phyloP scores from a whole-genome alignment of 2,113 vertebrate genomes.

The Microtus richardsoni region DNA sequence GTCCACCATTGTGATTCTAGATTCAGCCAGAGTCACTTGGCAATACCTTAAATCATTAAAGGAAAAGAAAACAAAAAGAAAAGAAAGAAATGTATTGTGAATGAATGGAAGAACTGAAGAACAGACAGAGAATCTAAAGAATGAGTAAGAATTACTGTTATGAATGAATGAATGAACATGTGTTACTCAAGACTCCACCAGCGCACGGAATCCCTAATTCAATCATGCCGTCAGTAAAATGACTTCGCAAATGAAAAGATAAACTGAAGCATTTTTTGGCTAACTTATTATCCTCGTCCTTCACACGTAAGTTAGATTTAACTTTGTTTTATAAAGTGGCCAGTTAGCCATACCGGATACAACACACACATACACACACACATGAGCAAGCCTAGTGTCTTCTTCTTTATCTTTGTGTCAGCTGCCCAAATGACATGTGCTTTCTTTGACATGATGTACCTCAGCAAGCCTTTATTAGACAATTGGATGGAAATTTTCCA shows the following conservation, averaged over 20 bases:
- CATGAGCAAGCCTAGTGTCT: not conserved
- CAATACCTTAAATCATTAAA: not conserved
- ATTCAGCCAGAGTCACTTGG: not conserved
- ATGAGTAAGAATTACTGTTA: not conserved
- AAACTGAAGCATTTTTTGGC: not conserved
- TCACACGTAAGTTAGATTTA: not conserved
- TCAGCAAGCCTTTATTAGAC: not conserved
- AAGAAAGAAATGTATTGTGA: not conserved
- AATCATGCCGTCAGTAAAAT: not conserved
- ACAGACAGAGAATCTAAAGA: not conserved
- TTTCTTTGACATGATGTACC: not conserved
- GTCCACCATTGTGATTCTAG: not conserved
- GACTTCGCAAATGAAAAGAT: not conserved
- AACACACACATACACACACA: not conserved
- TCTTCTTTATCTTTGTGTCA: not conserved
- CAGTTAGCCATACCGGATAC: not conserved
- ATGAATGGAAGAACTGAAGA: not conserved
- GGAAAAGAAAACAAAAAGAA: not conserved
- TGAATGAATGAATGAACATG: not conserved
- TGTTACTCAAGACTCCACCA: not conserved
- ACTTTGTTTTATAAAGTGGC: not conserved
- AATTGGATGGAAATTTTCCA: not conserved
- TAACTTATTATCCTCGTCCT: not conserved
- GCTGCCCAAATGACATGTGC: not conserved
- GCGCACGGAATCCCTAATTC: not conserved